Percentiles rank a stretch among this genome's conserved stretches.
phyloP scores from a whole-genome alignment of 2,888 invertebrate genomes.

The Baronia brevicornis region DNA sequence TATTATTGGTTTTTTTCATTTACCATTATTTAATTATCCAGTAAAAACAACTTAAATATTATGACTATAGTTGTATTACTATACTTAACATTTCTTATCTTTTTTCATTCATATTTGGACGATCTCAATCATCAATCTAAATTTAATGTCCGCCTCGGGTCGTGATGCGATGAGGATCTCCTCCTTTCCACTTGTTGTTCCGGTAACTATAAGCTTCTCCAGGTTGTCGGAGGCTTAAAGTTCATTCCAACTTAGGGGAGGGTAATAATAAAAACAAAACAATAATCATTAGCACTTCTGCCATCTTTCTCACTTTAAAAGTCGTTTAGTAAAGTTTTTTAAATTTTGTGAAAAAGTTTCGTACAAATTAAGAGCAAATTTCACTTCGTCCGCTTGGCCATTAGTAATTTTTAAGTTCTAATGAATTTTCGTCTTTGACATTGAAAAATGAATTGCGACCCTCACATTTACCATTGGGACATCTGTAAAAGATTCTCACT shows the following conservation, averaged over 20 bases:
- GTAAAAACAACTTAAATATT: too few relatives aligned
- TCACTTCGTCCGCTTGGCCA: conserved; percentile 72
- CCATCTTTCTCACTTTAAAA: conserved; percentile 67
- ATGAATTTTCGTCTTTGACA: conserved; percentile 74
- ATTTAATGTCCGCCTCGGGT: too few relatives aligned
- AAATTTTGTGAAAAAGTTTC: conserved; percentile 65
- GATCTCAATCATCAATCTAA: too few relatives aligned
- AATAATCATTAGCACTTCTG: conserved; percentile 64
- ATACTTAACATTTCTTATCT: too few relatives aligned
- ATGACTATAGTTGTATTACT: too few relatives aligned
- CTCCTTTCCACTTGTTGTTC: too few relatives aligned
- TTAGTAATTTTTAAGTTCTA: conserved; percentile 75
- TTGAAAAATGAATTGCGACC: conserved; percentile 72
- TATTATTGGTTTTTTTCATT: too few relatives aligned
- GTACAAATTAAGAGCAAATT: conserved; percentile 74
- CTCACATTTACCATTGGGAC: conserved; percentile 50
- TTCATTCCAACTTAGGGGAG: conserved; percentile 6
- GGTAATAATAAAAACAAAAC: conserved; percentile 36
- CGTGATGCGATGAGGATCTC: too few relatives aligned
- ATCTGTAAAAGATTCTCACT: conserved; percentile 38
- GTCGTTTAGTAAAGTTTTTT: conserved; percentile 65
- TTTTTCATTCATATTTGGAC: too few relatives aligned
- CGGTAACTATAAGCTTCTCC: too few relatives aligned
- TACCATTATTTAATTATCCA: too few relatives aligned
- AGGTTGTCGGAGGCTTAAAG: too few relatives aligned